phyloP scores from a whole-genome alignment of 2,888 invertebrate species.

The Herminia tarsipennalis region DNA sequence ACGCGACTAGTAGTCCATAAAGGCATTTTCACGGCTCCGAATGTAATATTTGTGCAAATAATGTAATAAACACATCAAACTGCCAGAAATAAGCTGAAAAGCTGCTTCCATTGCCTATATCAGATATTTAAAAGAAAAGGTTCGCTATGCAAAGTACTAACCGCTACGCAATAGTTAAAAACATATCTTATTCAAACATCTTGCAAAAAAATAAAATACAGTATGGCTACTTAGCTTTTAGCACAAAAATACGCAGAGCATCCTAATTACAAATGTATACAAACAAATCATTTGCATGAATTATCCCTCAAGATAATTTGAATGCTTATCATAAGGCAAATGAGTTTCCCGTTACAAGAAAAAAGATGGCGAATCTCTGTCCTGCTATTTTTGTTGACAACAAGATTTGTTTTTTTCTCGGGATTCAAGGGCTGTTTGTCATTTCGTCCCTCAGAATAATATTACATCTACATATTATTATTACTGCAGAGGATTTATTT shows the following conservation, averaged over 20 bases:
- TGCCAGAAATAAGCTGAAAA: too few relatives aligned
- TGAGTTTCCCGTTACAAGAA: slow-evolving; percentile 64
- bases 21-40: too few relatives aligned
- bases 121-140: too few relatives aligned
- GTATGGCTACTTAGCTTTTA: slow-evolving; percentile 4
- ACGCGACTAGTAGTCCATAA: too few relatives aligned
- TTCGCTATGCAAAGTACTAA: too few relatives aligned
- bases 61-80: too few relatives aligned
- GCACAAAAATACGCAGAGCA: slow-evolving; percentile 12
- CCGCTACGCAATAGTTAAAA: too few relatives aligned
- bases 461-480: slow-evolving; percentile 56
- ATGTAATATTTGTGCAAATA: too few relatives aligned
- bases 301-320: slow-evolving; percentile 61
- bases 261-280: slow-evolving; percentile 34
- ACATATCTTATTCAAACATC: not conserved
- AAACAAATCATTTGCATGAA: slow-evolving; percentile 49
- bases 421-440: slow-evolving; percentile 57
- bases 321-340: slow-evolving; percentile 62
- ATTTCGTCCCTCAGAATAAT: slow-evolving; percentile 54
- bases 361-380: slow-evolving; percentile 54
- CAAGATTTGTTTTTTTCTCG: slow-evolving; percentile 68
- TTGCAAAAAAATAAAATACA: slow-evolving; percentile 1
- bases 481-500: slow-evolving; percentile 29
- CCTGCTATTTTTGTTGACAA: slow-evolving; percentile 66
- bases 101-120: too few relatives aligned